These are phyloP conservation scores for Catajapyx aquilonaris DNA, from an alignment of 1,140 invertebrate species.

Conservation along the genomic window DNA sequence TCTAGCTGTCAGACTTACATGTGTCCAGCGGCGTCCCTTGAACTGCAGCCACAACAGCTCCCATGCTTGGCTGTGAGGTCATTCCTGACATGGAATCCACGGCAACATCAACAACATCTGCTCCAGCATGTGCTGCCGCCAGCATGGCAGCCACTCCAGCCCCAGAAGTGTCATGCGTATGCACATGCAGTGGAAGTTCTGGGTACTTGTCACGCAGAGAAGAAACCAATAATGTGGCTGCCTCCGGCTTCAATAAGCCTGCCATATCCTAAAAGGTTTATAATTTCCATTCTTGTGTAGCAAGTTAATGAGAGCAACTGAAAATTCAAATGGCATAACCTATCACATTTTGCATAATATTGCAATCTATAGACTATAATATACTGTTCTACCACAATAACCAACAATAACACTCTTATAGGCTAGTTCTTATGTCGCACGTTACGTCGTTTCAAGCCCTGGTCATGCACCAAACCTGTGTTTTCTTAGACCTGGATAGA, in stretches of 20 bases:
- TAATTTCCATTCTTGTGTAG: no score
- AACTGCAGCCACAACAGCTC: constrained; percentile 37
- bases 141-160: constrained; percentile 40
- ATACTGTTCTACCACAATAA: no score
- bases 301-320: background rate
- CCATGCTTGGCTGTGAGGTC: constrained; percentile 47
- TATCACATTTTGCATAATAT: background rate
- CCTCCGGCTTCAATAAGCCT: constrained; percentile 38
- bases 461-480: no score
- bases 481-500: no score
- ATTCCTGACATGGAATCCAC: constrained; percentile 51
- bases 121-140: constrained; percentile 38
- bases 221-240: constrained; percentile 32
- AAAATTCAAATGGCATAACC: no score
- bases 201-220: constrained; percentile 35
- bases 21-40: constrained; percentile 31
- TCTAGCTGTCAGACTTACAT: no score
- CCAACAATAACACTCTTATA: no score
- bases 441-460: no score
- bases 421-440: no score
- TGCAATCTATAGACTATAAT: constrained; percentile 26
- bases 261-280: constrained; percentile 36
- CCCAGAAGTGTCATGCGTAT: constrained; percentile 47
- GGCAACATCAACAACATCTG: constrained; percentile 47
- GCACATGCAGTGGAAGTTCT: constrained; percentile 45